phyloP scores from a whole-genome alignment of 2,888 invertebrate genomes.

The Epinotia brunnichana region DNA sequence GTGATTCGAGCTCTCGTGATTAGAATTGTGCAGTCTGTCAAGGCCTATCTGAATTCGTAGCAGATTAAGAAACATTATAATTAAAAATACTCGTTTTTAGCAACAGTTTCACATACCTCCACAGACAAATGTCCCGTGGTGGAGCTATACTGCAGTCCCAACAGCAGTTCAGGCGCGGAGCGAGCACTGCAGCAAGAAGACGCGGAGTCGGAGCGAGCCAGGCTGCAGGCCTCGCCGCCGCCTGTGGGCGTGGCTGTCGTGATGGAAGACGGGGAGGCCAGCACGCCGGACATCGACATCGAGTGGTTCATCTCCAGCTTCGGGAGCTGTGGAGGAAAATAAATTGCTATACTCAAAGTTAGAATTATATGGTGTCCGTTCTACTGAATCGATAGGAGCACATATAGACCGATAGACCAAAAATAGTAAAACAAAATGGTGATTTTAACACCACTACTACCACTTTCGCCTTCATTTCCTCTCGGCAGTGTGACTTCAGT shows the following conservation, averaged over 20 bases:
- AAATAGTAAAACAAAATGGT: too few relatives aligned
- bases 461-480: too few relatives aligned
- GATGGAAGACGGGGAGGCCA: constrained; percentile 71
- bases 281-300: constrained; percentile 66
- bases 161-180: constrained; percentile 95
- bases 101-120: constrained; percentile 85
- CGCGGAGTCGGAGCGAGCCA: constrained; percentile 96
- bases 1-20: too few relatives aligned
- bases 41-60: too few relatives aligned
- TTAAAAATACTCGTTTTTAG: background rate
- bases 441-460: too few relatives aligned
- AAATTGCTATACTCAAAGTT: background rate
- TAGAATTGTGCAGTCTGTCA: too few relatives aligned
- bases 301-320: constrained; percentile 69
- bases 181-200: constrained; percentile 96
- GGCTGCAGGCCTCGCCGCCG: constrained; percentile 84
- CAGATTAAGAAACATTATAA: too few relatives aligned
- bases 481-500: too few relatives aligned
- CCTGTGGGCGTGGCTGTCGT: constrained; percentile 60
- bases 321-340: constrained; percentile 60
- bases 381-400: too few relatives aligned
- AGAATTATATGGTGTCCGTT: background rate
- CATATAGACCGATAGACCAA: too few relatives aligned
- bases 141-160: constrained; percentile 96
- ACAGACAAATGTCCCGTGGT: constrained; percentile 96